These are phyloP conservation scores for Bhutanitis thaidina DNA, from an alignment of 2,888 invertebrate species.

Conservation along the genomic window DNA sequence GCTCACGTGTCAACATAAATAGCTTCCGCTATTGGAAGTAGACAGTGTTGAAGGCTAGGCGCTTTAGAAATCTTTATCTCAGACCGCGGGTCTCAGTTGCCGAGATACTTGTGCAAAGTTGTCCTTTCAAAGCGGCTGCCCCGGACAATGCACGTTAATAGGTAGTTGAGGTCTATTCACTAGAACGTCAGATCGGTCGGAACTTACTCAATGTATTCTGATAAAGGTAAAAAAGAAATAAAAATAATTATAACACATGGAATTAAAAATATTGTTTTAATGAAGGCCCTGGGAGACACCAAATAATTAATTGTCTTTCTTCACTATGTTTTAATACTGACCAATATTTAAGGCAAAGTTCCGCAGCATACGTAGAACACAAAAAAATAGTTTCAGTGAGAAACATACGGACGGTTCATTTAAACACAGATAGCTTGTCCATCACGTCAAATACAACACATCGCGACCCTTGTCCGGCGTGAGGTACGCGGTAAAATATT, in stretches of 20 bases:
- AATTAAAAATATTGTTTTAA: no score
- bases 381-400: no score
- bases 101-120: slow-evolving; percentile 16
- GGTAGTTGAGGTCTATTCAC: neutral
- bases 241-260: no score
- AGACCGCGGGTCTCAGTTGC: neutral
- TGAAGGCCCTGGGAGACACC: no score
- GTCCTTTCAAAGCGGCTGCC: slow-evolving; percentile 9
- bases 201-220: neutral
- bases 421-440: neutral
- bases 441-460: neutral
- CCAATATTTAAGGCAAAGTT: no score
- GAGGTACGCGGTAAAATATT: slow-evolving; percentile 6
- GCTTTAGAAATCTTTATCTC: slow-evolving; percentile 18
- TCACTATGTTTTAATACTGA: no score
- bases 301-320: no score
- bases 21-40: slow-evolving; percentile 5
- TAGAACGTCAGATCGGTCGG: neutral
- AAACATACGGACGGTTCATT: neutral
- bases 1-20: slow-evolving; percentile 8
- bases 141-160: slow-evolving; percentile 9
- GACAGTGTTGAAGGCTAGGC: slow-evolving; percentile 1
- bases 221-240: no score
- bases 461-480: neutral
- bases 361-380: no score